A percentile compares a stretch with the other conserved stretches of the same genome.
Evolutionary conservation across 2,797 vertebrate genomes (phyloP).

Genomic region (Ctenochaetus hawaiiensis): DNA sequence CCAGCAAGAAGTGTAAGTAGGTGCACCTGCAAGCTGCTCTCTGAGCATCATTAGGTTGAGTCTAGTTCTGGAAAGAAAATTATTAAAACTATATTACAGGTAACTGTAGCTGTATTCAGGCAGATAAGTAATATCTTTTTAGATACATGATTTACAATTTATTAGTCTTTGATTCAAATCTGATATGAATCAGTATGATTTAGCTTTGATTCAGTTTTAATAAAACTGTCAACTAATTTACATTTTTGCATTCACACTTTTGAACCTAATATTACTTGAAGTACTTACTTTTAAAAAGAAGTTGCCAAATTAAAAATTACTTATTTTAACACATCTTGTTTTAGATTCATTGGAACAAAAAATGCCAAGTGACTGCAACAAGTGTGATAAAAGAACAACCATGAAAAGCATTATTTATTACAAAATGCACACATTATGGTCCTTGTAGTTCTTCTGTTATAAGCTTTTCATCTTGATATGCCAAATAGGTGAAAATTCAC

Average conservation of each 20-base stretch:
- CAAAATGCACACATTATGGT: no score
- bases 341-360: neutral
- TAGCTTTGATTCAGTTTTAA: neutral
- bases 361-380: neutral
- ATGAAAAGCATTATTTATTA: constrained; percentile 17
- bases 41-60: neutral
- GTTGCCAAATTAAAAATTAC: constrained; percentile 12
- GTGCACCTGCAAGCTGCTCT: neutral
- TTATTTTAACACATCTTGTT: neutral
- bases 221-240: no score
- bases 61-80: neutral
- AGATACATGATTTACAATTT: neutral
- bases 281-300: neutral
- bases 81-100: neutral
- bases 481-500: no score
- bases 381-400: constrained; percentile 23
- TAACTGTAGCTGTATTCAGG: neutral
- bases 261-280: neutral
- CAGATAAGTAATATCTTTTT: no score
- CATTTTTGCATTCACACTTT: neutral
- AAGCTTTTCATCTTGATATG: no score
- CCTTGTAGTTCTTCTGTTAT: no score
- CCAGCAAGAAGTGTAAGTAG: neutral
- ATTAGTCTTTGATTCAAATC: neutral
- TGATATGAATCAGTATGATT: neutral